Evolutionary conservation across 2,888 invertebrate genomes (phyloP).

Genomic region (Argynnis bischoffii): DNA sequence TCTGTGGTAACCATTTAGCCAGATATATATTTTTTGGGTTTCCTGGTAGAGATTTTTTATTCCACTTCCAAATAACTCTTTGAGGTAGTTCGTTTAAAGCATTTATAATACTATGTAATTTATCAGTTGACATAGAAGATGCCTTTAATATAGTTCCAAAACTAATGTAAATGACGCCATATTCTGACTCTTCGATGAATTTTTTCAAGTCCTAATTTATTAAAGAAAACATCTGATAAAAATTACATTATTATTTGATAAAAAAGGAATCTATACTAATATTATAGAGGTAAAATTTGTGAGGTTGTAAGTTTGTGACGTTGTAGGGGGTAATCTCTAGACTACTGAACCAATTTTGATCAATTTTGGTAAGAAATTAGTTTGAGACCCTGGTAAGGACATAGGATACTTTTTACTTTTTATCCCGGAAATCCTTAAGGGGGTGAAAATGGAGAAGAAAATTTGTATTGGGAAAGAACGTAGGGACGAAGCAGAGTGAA

Average conservation of each 20-base stretch:
- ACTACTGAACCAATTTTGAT: too few relatives aligned
- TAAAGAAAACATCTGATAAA: not conserved
- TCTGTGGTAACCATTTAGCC: slow-evolving; percentile 87
- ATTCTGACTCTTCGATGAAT: slow-evolving; percentile 84
- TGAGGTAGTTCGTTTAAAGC: slow-evolving; percentile 85
- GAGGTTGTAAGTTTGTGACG: too few relatives aligned
- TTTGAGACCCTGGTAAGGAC: too few relatives aligned
- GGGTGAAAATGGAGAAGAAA: too few relatives aligned
- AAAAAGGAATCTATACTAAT: too few relatives aligned
- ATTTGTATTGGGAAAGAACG: too few relatives aligned
- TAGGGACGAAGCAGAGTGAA: too few relatives aligned
- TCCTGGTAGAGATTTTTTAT: slow-evolving; percentile 67
- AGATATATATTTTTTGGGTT: slow-evolving; percentile 84
- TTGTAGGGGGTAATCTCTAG: too few relatives aligned
- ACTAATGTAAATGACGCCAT: slow-evolving; percentile 89
- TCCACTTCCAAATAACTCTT: slow-evolving; percentile 90
- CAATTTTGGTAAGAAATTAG: too few relatives aligned
- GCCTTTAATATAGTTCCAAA: slow-evolving; percentile 88
- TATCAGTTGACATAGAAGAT: slow-evolving; percentile 83
- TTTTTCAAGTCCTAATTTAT: slow-evolving; percentile 76
- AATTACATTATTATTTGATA: not conserved
- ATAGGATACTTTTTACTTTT: too few relatives aligned
- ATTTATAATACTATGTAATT: slow-evolving; percentile 80
- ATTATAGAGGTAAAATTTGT: too few relatives aligned
- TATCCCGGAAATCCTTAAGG: too few relatives aligned